Evolutionary conservation across 1,140 invertebrate genomes (phyloP), one percentile per base, ranked within the genome.

Genomic region (Zaprionus camerounensis): DNA sequence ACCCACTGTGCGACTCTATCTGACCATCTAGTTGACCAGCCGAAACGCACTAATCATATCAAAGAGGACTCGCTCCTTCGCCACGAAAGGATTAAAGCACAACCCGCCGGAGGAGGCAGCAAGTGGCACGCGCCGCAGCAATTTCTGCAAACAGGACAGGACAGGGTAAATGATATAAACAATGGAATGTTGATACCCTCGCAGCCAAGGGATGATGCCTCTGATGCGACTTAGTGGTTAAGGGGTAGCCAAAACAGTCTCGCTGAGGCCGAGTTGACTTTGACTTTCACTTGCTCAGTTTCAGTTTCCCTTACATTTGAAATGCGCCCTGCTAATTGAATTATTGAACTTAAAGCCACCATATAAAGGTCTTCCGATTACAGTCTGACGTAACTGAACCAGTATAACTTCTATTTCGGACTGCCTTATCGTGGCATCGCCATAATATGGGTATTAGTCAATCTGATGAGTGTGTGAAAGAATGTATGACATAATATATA

Each of bases 71-170:
- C 41, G 2, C n/a, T 9, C 0, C 36, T 13, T 82, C 71, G 83
- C 79, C 69, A 81, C 22, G 44, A 80, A 67, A 66, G 85, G 81
- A 79, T 88, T 87, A 87, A 71, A 68, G 65, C 31, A 41, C 58
- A 41, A 41, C 15, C 38, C 38, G 38, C 5, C 38, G 6, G 46
- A 72, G 49, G 36, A 49, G 61, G 34, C 83, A 88, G 78, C 81
- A 78, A 90, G 59, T 63, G 78, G 68, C 84, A 88, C 84, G 84
- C 78, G 84, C 75, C 67, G 22, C 49, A 68, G 71, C 58, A 73
- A 84, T 73, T 78, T 70, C 5, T 3, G 26, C 2, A 7, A 28
- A 2, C 15, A 62, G 31, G 9, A 9, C n/a, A 46, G n/a, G n/a
- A n/a, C n/a, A 46, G 41, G 41, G 41, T 20, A 9, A 62, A 24